Evolutionary conservation across 2,797 vertebrate genomes (phyloP), one percentile per base, ranked within the genome.

Genomic region (Argentina silus): DNA sequence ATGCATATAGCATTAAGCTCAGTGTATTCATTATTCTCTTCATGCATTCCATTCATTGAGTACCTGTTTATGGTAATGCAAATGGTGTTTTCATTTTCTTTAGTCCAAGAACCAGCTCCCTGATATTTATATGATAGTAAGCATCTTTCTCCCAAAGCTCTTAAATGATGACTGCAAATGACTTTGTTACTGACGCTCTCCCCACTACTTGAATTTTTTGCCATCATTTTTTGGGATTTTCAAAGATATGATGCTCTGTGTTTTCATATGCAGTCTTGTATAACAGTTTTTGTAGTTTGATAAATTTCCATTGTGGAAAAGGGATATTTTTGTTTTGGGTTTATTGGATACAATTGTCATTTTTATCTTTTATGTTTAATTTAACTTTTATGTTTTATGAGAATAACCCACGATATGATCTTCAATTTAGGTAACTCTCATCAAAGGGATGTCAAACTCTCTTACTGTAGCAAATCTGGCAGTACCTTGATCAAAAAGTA

Each of bases 171-270:
- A 92, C 90, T 91, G 88, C 90, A 91, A 91, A 87, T 85, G 61
- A 74, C 76, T 85, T 88, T 91, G 82, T 91, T 89, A 90, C 86
- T 89, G 84, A 89, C 76, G 82, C 75, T 86, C 78, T 82, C 87
- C 88, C 73, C 48, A 90, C 83, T 90, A 93, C 91, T 91, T 91
- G 90, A 92, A 92, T 91, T 89, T 89, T n/a, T 79, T 73, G 85
- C 78, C 84, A 76, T 83, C 36, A 59, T 44, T 43, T 57, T 57
- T 51, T 64, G 62, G 21, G 17, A 10, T 6, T 27, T 62, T 62
- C 7, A 15, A 9, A 57, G 14, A 17, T 57, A 17, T 62, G 7
- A 15, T 51, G 14, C 48, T 67, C 23, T 23, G 12, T 67, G 47
- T 67, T 21, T 59, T 27, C 45, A 66, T 66, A 57, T 56, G 23